Evolutionary conservation across 2,888 invertebrate genomes (phyloP).

Genomic region (Watsonalla binaria): DNA sequence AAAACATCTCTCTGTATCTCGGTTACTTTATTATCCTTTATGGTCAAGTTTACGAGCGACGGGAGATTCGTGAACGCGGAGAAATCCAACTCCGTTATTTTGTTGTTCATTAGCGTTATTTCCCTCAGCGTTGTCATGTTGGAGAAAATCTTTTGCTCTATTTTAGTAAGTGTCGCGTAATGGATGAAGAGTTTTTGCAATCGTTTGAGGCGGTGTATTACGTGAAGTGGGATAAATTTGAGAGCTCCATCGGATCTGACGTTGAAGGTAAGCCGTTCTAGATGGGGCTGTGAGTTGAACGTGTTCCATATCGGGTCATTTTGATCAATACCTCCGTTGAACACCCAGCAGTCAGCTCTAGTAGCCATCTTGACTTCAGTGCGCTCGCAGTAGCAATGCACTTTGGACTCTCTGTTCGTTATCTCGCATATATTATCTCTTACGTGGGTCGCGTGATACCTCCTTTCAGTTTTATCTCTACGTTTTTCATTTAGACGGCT

Average conservation of each 20-base stretch:
- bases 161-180: slow-evolving; percentile 84
- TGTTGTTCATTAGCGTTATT: slow-evolving; percentile 84
- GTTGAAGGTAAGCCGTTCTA: slow-evolving; percentile 84
- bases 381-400: slow-evolving; percentile 84
- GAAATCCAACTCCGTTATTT: slow-evolving; percentile 83
- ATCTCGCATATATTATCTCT: slow-evolving; percentile 80
- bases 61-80: slow-evolving; percentile 86
- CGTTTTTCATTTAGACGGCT: slow-evolving; percentile 76
- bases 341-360: slow-evolving; percentile 88
- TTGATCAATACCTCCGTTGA: slow-evolving; percentile 82
- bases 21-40: slow-evolving; percentile 87
- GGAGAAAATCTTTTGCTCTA: slow-evolving; percentile 85
- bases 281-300: slow-evolving; percentile 83
- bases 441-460: slow-evolving; percentile 55
- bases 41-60: slow-evolving; percentile 82
- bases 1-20: slow-evolving; percentile 88
- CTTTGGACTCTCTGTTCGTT: slow-evolving; percentile 73
- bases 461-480: slow-evolving; percentile 70
- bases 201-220: slow-evolving; percentile 81
- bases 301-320: slow-evolving; percentile 85
- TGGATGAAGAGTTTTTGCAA: slow-evolving; percentile 84
- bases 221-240: slow-evolving; percentile 84
- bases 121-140: slow-evolving; percentile 85
- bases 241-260: slow-evolving; percentile 84
- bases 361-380: slow-evolving; percentile 78